Evolutionary conservation across 2,888 invertebrate genomes (phyloP), one percentile per base, ranked within the genome.

Genomic region (Therioaphis trifolii): DNA sequence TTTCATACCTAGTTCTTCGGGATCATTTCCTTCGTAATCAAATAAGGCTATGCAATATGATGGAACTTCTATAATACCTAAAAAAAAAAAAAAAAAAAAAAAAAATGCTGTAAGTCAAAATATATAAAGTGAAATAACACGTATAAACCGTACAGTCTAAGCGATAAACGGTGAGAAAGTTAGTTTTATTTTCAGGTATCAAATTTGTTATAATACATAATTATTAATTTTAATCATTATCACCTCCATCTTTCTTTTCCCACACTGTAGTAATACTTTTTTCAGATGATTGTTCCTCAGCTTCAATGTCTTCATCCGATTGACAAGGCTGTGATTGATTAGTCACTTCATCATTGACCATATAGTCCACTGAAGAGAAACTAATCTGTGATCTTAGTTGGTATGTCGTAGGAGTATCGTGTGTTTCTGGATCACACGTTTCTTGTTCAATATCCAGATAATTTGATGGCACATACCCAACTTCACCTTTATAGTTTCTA

Each of bases 401-500:
- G n/a, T 84, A 71, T 4, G 43, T 84, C n/a, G 75, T 61, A 43
- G 80, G 80, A 4, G 75, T 27, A 35, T 77, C 85, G 18, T 68
- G 85, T 58, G 74, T 85, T 58, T 85, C 82, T 35, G 85, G 79
- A 15, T 85, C 84, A n/a, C 74, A 79, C 46, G 85, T 91, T 85
- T 93, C 92, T 85, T 94, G 91, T 86, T 96, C 95, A 7, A 96
- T 94, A 88, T 96, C 96, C 86, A 96, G 90, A 89, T 98, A 97
- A 89, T 97, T 97, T 88, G 97, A 96, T 0, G 97, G 97, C 84
- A 98, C 96, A 89, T 95, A 97, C 80, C 97, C 98, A 88, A 96
- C 96, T 88, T 96, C 95, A 0, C 97, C 97, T 74, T 94, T 93
- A 89, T 95, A 95, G 89, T 97, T 98, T 86, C 96, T 91, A 0